These are phyloP conservation scores for Tiliqua scincoides DNA, from an alignment of 2,113 vertebrate genomes.

Conservation along the genomic window DNA sequence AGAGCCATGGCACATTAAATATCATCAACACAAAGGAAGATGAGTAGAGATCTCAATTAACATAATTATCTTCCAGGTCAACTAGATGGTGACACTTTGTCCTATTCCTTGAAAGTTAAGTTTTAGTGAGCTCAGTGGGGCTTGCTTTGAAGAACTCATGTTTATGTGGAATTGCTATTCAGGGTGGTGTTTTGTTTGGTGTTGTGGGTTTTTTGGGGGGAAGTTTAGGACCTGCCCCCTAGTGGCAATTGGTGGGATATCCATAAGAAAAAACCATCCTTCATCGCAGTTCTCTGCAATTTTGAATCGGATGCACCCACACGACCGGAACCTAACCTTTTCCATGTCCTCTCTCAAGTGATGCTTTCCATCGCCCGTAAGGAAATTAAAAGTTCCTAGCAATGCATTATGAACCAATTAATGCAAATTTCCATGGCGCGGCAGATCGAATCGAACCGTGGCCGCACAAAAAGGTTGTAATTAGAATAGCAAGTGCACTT, in stretches of 20 bases:
- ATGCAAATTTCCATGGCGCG: not conserved
- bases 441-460: not conserved
- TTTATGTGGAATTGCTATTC: not conserved
- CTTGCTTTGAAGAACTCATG: not conserved
- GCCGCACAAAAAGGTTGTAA: not conserved
- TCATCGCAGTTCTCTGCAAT: not conserved
- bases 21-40: not conserved
- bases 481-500: not conserved
- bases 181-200: not conserved
- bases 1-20: not conserved
- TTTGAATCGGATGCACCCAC: not conserved
- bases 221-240: not conserved
- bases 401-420: not conserved
- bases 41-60: not conserved
- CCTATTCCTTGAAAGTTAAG: not conserved
- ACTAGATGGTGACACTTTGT: not conserved
- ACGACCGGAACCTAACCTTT: not conserved
- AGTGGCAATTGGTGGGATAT: not conserved
- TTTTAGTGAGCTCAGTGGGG: not conserved
- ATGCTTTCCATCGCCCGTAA: not conserved
- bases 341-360: fast-evolving
- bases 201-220: no score
- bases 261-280: not conserved
- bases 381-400: not conserved
- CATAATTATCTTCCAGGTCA: not conserved